Evolutionary conservation across 2,888 invertebrate genomes (phyloP), one percentile per base, ranked within the genome.

Genomic region (Uropetala carovei): DNA sequence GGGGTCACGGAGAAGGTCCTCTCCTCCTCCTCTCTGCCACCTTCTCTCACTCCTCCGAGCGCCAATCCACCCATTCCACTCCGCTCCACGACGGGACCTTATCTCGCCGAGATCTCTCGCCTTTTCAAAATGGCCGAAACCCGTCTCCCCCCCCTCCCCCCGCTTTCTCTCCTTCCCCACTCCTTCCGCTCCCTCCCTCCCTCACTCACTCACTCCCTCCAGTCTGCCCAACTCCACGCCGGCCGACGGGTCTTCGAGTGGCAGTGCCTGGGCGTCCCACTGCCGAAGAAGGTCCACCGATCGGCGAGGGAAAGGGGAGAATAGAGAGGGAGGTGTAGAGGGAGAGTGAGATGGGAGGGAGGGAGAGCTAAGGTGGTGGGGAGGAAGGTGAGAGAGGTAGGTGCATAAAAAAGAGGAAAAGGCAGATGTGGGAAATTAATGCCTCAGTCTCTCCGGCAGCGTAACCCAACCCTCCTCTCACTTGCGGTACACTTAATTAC

Each of bases 41-140:
- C 82, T 30, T 0, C 14, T 43, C 56, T 57, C 83, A 57, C 83
- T 57, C 57, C 18, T 57, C 56, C 83, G 43, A n/a, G 18, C 57
- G 30, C n/a, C 27, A 13, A 82, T 56, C 82, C 82, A 82, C 16
- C 56, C 82, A 30, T 43, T 83, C 86, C 60, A 59, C 30, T 60
- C 60, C 59, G 59, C 60, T 60, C 89, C 30, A 30, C 30, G 60
- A 43, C 60, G 60, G 60, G 18, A 60, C 64, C 89, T 89, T 89
- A 89, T 89, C 89, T 64, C 68, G 60, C 14, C 13, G 89, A 68
- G 89, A 89, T 89, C 89, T 86, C 86, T 60, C 43, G 86, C 60
- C 86, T 60, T 64, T 60, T 89, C 89, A 89, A 89, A 89, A 89
- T 89, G 89, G 89, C 89, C 68, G 89, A 89, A 89, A 89, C 89